Evolutionary conservation across 2,888 invertebrate species (phyloP), one percentile per base, ranked within the genome.

Genomic region (Lagria hirta): DNA sequence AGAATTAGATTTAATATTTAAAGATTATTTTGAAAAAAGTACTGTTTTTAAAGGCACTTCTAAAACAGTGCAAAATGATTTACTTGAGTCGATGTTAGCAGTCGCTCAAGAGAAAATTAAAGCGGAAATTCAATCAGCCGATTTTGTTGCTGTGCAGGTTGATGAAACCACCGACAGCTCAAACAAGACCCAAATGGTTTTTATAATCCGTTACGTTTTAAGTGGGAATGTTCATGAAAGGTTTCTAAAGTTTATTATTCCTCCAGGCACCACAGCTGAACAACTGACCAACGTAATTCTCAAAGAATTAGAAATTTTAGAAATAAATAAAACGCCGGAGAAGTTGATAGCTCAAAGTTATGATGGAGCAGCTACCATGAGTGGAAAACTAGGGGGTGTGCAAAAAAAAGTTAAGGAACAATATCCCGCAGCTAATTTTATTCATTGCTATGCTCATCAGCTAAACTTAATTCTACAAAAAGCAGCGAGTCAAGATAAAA

Each of bases 101-200:
- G 11, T 41, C 2, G 60, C 49, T 32, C 49, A 43, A 11, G 54
- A 59, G 28, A 35, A 57, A 42, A 56, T 65, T 34, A 27, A 23
- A 4, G 40, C 35, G 20, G 57, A 64, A 54, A 61, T 67, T 18
- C 24, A 40, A 6, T 23, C 8, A 7, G 23, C 51, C 5, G 8
- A 42, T n/a, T 51, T 36, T 41, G 12, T 55, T 18, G 54, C 61
- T 13, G 44, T 66, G 6, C 54, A 61, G 46, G 52, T 49, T 12
- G 64, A 66, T 42, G 67, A 64, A 43, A 60, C 56, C 13, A 60
- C 59, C 2, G 64, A 68, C 48, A 45, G 56, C 29, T 51, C 52
- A 1, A 26, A 29, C 15, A 32, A 42, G 23, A 36, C 35, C 26
- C 61, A 63, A 48, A 43, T 59, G 48, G 55, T 59, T 10, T 26